Base-by-base conservation (phyloP, 2,113 vertebrate species). In the Ciconia maguari region DNA sequence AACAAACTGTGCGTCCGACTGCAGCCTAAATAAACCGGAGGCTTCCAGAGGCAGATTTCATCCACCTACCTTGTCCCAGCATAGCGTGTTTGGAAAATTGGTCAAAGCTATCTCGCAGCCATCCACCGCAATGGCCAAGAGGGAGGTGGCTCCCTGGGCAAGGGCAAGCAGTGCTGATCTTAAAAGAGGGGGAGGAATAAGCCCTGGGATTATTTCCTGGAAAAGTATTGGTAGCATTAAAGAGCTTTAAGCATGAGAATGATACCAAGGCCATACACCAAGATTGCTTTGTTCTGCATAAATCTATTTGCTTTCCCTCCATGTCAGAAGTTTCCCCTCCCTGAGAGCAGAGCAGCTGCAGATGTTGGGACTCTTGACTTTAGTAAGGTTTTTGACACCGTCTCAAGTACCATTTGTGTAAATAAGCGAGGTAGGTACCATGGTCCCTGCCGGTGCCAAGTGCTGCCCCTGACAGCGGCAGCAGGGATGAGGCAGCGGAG, bases 111-210 rank as follows among this genome's bases (percentile, higher is more conserved):
- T 66, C 26, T 44, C 29, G 1, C 26, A 44, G 49, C 16, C 51
- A 66, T 77, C n/a, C 26, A 30, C 36, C 1, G 1, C 1, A 2
- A 4, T 36, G 54, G 29, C 32, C 3, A 1, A 78, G 58, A 81
- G 60, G 25, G 26, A 83, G 34, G 46, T 27, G 48, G 8, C 51
- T 75, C 64, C 30, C 26, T 44, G 51, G 18, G 46, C 55, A 93
- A 65, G 38, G 52, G 30, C 41, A 70, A 44, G 44, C 9, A 66
- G 20, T 36, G 21, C 11, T 78, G 60, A 49, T 62, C 27, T 66
- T 62, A 62, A 57, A 81, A 66, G 19, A 62, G 6, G 14, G 9
- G 20, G 19, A 64, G 27, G 17, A 84, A 57, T 52, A 83, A 90
- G 13, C 12, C 34, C 13, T 68, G 70, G 22, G 11, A 6, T 64